phyloP scores from a whole-genome alignment of 2,888 invertebrate species.

The Apantesis nais region DNA sequence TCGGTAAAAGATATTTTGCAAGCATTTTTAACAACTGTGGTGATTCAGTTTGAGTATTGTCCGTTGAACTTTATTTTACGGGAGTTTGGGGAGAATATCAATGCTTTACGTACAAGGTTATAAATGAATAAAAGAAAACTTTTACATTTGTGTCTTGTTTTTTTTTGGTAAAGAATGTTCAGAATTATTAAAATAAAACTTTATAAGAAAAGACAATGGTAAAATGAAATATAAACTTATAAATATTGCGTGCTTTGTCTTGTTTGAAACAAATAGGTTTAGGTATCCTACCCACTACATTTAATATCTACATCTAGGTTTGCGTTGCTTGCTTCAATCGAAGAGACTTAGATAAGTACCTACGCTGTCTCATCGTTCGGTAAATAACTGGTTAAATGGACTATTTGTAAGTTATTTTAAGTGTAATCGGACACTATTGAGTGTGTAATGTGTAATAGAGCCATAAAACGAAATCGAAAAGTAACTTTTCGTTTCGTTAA shows the following conservation, averaged over 20 bases:
- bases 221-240: conserved; percentile 63
- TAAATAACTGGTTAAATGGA: conserved; percentile 67
- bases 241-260: conserved; percentile 63
- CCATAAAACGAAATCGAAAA: conserved; percentile 68
- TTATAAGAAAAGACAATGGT: conserved; percentile 54
- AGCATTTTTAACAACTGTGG: background rate
- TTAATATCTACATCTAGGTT: conserved; percentile 44
- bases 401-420: conserved; percentile 61
- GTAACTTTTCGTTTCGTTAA: conserved; percentile 15
- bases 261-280: conserved; percentile 49
- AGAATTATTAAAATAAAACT: conserved; percentile 41
- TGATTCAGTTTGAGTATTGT: background rate
- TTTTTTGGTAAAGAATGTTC: conserved; percentile 17
- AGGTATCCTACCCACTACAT: background rate
- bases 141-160: background rate
- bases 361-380: conserved; percentile 71
- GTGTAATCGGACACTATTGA: conserved; percentile 61
- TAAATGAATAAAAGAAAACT: background rate
- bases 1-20: background rate
- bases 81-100: background rate
- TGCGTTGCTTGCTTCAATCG: conserved; percentile 55
- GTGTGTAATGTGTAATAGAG: conserved; percentile 50
- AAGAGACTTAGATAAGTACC: conserved; percentile 68
- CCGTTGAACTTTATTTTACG: background rate
- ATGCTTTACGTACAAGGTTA: background rate